Base-by-base conservation (phyloP, 2,888 invertebrate species). In the Nephrotoma appendiculata region DNA sequence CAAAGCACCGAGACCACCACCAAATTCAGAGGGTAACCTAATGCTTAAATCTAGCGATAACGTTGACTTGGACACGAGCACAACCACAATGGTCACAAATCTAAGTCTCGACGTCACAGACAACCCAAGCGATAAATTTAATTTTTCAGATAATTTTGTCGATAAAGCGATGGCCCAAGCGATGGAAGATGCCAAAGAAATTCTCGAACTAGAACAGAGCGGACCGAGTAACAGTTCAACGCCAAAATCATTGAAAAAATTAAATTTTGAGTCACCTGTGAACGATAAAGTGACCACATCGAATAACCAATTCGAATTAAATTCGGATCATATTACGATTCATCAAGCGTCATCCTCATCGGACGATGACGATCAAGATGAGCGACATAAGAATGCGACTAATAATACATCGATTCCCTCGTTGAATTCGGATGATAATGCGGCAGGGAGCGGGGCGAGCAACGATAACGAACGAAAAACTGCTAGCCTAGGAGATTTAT, bases 401-500 rank as follows among this genome's bases (percentile, higher is more conserved):
- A 41, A 84, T 42, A 84, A 84, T 15, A 43, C 41, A 41, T 84
- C 84, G 15, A 43, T 42, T 42, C 15, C 41, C 15, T 84, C 84
- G 41, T 84, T 84, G n/a, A 42, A 42, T 43, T 84, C 84, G 1
- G 43, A 84, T 42, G 84, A 84, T 3, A 84, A 42, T 42, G n/a
- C 6, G 6, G n/a, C 12, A 2, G 43, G 43, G n/a, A 42, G 93
- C 0, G 91, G 92, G 87, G 90, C 92, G 87, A 93, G 93, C 88
- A 91, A 91, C 0, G 94, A 94, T 86, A 94, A 94, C 88, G 94
- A 94, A 89, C 92, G 96, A 19, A 95, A 95, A 91, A 96, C 96
- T 2, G 95, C 96, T 0, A 96, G 96, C 52, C 92, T 96, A 1
- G 96, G 96, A 0, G 96, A 96, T 91, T 91, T 96, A 86, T 96